phyloP scores from a whole-genome alignment of 2,888 invertebrate genomes.

The Torymus tubicola region DNA sequence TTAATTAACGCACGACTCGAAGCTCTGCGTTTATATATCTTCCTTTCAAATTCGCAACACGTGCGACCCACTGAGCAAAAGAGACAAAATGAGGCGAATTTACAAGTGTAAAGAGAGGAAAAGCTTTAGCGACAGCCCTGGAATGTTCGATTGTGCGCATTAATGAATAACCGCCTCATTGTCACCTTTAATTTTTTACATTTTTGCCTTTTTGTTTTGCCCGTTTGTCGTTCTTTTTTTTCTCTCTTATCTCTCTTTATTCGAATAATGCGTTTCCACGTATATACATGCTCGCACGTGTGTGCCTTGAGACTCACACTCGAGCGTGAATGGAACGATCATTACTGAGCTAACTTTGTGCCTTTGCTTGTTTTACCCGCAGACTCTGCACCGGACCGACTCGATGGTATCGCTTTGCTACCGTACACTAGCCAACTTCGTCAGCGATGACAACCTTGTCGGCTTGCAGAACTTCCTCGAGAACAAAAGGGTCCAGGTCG shows the following conservation, averaged over 20 bases:
- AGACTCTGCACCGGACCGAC: constrained; percentile 93
- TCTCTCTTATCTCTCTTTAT: neutral
- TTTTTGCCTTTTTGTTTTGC: constrained; percentile 9
- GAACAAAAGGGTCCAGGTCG: constrained; percentile 88
- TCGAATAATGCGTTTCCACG: no score
- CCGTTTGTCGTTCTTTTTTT: neutral
- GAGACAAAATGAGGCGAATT: neutral
- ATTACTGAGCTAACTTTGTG: no score
- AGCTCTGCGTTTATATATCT: neutral
- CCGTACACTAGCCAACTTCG: constrained; percentile 87
- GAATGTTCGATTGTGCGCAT: constrained; percentile 7
- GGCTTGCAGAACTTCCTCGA: constrained; percentile 90
- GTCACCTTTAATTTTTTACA: constrained; percentile 11
- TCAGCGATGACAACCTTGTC: constrained; percentile 87
- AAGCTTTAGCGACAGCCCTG: constrained; percentile 35
- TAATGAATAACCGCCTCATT: neutral
- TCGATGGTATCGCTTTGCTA: constrained; percentile 94
- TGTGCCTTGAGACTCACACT: no score
- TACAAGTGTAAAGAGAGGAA: neutral
- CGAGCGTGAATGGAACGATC: no score
- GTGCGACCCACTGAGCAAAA: neutral
- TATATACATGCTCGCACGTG: no score
- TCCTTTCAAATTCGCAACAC: neutral
- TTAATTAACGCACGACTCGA: neutral
- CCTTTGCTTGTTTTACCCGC: constrained; percentile 61